Conservation (phyloP, 2,888 invertebrate species). For the Dromius quadrimaculatus region DNA sequence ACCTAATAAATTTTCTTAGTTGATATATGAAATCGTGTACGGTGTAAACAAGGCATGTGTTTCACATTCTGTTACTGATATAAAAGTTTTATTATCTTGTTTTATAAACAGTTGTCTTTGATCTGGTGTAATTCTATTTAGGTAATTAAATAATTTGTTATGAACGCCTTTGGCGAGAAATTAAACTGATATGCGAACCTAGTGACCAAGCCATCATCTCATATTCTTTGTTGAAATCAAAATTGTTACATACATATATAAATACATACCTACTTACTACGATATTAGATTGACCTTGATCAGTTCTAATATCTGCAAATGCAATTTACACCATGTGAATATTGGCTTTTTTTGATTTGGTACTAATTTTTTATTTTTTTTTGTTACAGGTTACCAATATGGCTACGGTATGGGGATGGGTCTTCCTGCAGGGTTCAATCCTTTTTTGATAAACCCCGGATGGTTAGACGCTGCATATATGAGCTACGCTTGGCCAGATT, state of each 20-base stretch:
- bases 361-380: conserved; percentile 51
- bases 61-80: conserved; percentile 44
- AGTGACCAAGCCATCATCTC: too few relatives aligned
- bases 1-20: too few relatives aligned
- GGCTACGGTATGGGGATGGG: conserved; percentile 74
- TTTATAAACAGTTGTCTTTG: conserved; percentile 46
- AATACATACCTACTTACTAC: too few relatives aligned
- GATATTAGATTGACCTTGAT: too few relatives aligned
- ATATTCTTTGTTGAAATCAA: too few relatives aligned
- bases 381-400: conserved; percentile 80
- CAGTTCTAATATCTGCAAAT: too few relatives aligned
- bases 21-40: neutral
- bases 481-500: conserved; percentile 79
- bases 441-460: conserved; percentile 83
- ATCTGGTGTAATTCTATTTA: conserved; percentile 29
- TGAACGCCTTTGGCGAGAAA: too few relatives aligned
- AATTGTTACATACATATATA: too few relatives aligned
- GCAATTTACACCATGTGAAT: too few relatives aligned
- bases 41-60: conserved; percentile 36
- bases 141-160: conserved; percentile 45
- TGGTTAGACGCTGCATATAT: conserved; percentile 89
- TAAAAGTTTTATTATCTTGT: conserved; percentile 36
- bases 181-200: too few relatives aligned
- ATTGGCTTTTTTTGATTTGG: conserved; percentile 10
- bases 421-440: conserved; percentile 78